A percentile compares a stretch with the other conserved stretches of the same genome.
Evolutionary conservation across 2,113 vertebrate species (phyloP).

Genomic region (Erythrocercus mccallii): DNA sequence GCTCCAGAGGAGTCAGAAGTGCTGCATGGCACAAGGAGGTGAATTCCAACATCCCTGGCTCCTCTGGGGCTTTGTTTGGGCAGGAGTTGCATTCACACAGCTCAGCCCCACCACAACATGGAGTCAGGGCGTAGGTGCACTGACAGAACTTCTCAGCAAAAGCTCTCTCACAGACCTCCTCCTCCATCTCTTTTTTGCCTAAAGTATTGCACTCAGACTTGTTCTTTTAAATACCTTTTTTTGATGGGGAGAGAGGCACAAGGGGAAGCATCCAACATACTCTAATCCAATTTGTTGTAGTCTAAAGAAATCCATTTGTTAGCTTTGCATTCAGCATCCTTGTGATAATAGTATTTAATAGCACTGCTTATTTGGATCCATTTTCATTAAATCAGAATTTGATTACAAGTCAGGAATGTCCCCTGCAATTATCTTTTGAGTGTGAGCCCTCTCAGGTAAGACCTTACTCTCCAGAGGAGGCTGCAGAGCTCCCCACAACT

Average conservation of each 20-base stretch:
- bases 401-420: neutral
- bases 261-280: neutral
- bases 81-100: neutral
- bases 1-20: neutral
- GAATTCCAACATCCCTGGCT: neutral
- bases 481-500: neutral
- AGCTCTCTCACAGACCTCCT: neutral
- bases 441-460: neutral
- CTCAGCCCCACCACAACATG: accelerated
- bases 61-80: neutral
- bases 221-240: neutral
- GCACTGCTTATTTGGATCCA: neutral
- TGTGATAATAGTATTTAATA: neutral
- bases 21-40: neutral
- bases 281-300: neutral
- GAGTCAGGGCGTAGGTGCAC: neutral
- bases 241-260: neutral
- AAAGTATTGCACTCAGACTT: neutral
- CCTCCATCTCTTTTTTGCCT: neutral
- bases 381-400: neutral
- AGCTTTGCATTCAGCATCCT: neutral
- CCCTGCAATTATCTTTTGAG: neutral
- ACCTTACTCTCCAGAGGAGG: neutral
- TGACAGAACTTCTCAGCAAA: neutral
- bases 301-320: neutral